Percentiles rank a stretch among this genome's conserved stretches.
Conservation (phyloP, 2,888 invertebrate genomes). For the Parthenolecanium corni region DNA sequence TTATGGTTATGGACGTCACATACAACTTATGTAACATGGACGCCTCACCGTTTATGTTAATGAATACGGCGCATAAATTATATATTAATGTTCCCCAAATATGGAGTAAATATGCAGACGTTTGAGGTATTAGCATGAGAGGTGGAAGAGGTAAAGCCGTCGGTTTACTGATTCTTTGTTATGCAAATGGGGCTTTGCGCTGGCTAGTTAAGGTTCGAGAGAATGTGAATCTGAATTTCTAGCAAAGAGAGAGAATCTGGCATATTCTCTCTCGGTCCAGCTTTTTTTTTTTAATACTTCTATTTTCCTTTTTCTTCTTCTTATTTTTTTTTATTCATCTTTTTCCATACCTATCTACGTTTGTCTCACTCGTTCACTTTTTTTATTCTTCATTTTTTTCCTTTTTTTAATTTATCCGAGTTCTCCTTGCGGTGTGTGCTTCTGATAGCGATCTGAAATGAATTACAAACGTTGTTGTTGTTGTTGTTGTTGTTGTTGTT, state of each 20-base stretch:
- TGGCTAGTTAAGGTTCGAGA: constrained; percentile 28
- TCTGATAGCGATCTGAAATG: constrained; percentile 28
- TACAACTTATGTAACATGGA: constrained; percentile 22
- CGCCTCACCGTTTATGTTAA: constrained; percentile 28
- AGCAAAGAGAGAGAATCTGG: constrained; percentile 21
- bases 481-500: too few relatives aligned
- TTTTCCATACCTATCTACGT: too few relatives aligned
- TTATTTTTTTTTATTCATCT: not conserved
- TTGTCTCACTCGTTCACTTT: too few relatives aligned
- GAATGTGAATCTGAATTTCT: constrained; percentile 28
- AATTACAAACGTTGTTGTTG: constrained; percentile 26
- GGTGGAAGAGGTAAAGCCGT: constrained; percentile 20
- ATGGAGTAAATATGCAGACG: constrained; percentile 28
- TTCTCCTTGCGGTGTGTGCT: constrained; percentile 14
- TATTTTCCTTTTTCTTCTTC: not conserved
- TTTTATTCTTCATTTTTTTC: constrained; percentile 3
- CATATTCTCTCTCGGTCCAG: constrained; percentile 26
- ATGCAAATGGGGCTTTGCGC: constrained; percentile 26
- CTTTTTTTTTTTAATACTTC: constrained; percentile 17
- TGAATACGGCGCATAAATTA: constrained; percentile 26
- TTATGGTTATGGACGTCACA: constrained; percentile 26
- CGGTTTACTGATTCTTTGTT: constrained; percentile 27
- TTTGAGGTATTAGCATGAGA: constrained; percentile 26
- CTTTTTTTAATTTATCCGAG: not conserved
- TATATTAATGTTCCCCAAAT: constrained; percentile 28